Percentiles rank a stretch among this genome's conserved stretches.
These are phyloP conservation scores for Xestia rhomboidea DNA, from an alignment of 2,888 invertebrate genomes.

Conservation along the genomic window DNA sequence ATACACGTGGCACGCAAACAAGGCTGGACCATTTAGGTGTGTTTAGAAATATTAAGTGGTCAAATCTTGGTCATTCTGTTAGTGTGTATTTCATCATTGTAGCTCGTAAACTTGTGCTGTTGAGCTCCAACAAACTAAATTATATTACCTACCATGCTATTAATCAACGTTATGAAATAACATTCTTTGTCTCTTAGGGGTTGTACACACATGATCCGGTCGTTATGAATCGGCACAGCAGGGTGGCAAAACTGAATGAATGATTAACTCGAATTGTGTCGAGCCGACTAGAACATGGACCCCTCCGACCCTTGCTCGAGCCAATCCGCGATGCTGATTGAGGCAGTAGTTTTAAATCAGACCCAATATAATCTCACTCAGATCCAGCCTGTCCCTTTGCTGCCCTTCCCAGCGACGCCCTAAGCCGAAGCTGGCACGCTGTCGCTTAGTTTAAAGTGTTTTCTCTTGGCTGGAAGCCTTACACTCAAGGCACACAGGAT, in stretches of 20 bases:
- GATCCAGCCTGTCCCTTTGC: too few species aligned
- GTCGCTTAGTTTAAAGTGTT: too few species aligned
- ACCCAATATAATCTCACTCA: too few species aligned
- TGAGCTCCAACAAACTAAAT: slow-evolving; percentile 5
- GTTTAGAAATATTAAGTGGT: slow-evolving; percentile 57
- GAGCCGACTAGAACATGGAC: too few species aligned
- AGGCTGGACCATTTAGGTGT: slow-evolving; percentile 45
- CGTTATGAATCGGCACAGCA: neutral
- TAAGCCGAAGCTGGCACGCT: too few species aligned
- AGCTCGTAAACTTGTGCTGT: slow-evolving; percentile 26
- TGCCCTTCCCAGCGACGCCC: too few species aligned
- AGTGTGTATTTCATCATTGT: slow-evolving; percentile 49
- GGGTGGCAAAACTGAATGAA: neutral
- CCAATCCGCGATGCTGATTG: too few species aligned
- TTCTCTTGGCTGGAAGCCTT: too few species aligned
- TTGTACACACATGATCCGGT: neutral
- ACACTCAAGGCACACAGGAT: too few species aligned
- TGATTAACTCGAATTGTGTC: neutral
- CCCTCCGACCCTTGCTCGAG: too few species aligned
- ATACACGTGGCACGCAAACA: slow-evolving; percentile 44
- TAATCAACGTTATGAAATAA: neutral
- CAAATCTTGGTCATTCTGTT: slow-evolving; percentile 45
- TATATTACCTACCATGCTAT: neutral
- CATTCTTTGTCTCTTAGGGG: neutral
- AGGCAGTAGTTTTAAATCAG: too few species aligned